These are phyloP conservation scores for Ormyrus pomaceus DNA, from an alignment of 2,888 invertebrate species.

Conservation along the genomic window DNA sequence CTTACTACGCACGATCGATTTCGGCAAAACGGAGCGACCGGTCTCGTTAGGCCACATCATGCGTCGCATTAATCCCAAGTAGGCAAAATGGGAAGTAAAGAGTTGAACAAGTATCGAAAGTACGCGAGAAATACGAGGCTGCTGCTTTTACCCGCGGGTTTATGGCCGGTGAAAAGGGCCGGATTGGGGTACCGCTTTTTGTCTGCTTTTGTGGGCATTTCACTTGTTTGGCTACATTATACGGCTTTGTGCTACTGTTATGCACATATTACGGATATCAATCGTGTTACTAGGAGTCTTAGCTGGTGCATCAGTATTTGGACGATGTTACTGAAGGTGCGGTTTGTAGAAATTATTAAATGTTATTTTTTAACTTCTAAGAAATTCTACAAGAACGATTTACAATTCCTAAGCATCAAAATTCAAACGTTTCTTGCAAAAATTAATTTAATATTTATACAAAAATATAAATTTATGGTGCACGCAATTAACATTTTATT, in stretches of 20 bases:
- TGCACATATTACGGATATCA: constrained; percentile 38
- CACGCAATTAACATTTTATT: too few species aligned
- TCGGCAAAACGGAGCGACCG: background rate
- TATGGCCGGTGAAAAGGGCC: constrained; percentile 32
- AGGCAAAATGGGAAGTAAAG: background rate
- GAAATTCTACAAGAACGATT: too few species aligned
- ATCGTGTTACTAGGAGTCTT: constrained; percentile 29
- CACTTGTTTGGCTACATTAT: constrained; percentile 26
- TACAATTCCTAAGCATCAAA: too few species aligned
- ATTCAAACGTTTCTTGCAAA: too few species aligned
- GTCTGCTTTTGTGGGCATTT: constrained; percentile 19
- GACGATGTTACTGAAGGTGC: constrained; percentile 53
- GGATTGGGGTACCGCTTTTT: constrained; percentile 17
- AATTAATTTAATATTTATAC: too few species aligned
- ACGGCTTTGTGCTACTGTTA: constrained; percentile 45
- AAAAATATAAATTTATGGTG: too few species aligned
- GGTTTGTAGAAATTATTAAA: too few species aligned
- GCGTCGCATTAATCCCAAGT: background rate
- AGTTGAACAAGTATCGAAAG: constrained; percentile 44
- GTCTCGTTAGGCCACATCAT: too few species aligned
- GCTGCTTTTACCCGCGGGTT: constrained; percentile 53
- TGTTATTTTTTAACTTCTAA: too few species aligned
- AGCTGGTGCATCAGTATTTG: constrained; percentile 50
- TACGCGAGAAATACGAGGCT: constrained; percentile 41
- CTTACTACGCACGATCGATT: constrained; percentile 18